A percentile compares a stretch with the other conserved stretches of the same genome.
These are phyloP conservation scores for Numenius phaeopus DNA, from an alignment of 2,797 vertebrate genomes.

Conservation along the genomic window DNA sequence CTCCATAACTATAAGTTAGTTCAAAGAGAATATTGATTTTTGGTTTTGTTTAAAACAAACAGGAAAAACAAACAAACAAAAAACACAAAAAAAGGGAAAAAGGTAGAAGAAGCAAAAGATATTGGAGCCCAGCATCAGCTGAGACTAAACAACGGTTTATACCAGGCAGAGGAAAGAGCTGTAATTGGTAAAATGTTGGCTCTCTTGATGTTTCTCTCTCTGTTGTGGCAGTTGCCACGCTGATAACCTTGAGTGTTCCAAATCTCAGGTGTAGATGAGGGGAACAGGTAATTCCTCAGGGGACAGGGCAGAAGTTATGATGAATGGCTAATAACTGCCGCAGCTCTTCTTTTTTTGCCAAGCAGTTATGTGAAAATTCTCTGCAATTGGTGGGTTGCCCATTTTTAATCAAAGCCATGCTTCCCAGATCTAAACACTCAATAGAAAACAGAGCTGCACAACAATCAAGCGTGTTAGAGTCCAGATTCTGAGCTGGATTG, in stretches of 20 bases:
- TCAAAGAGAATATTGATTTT: not conserved
- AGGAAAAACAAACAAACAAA: not conserved
- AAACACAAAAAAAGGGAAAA: not conserved
- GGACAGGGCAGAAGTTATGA: not conserved
- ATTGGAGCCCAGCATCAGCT: not conserved
- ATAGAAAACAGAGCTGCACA: constrained; percentile 36
- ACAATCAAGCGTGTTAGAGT: not conserved
- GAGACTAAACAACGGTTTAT: not conserved
- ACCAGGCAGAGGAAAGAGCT: not conserved
- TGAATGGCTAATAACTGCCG: not conserved
- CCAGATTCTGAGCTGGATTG: constrained; percentile 33
- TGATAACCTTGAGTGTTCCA: not conserved
- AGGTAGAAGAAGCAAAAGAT: not conserved
- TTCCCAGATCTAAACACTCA: constrained; percentile 35
- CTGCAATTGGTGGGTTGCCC: constrained; percentile 37
- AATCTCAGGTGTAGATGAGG: not conserved
- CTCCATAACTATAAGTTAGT: not conserved
- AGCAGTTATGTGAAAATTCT: constrained; percentile 50
- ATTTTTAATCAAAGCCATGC: constrained; percentile 56
- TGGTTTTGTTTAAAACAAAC: not conserved
- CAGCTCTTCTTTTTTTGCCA: not conserved
- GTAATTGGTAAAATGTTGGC: not conserved
- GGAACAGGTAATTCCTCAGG: not conserved
- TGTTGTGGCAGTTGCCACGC: not conserved
- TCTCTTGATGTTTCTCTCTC: not conserved